Evolutionary conservation across 2,113 vertebrate genomes (phyloP).

Genomic region (Deroptyus accipitrinus): DNA sequence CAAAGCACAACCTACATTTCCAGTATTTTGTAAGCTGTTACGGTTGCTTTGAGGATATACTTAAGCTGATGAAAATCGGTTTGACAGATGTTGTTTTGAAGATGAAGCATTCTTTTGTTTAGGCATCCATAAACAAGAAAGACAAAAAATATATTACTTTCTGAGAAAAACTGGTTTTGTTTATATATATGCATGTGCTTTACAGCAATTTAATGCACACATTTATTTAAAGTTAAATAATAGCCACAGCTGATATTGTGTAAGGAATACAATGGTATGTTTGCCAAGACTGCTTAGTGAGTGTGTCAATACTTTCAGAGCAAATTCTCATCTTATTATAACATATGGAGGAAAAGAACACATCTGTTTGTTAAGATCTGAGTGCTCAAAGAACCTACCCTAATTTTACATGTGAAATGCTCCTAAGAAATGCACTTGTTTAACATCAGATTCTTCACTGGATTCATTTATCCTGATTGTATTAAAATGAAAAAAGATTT

Average conservation of each 20-base stretch:
- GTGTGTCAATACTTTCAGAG: background rate
- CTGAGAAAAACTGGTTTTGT: background rate
- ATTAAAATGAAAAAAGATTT: slow-evolving; percentile 2
- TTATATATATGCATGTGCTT: background rate
- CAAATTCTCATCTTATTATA: background rate
- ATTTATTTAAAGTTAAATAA: slow-evolving; percentile 15
- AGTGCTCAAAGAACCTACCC: background rate
- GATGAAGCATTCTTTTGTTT: slow-evolving; percentile 43
- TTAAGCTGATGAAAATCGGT: slow-evolving; percentile 66
- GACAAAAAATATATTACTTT: background rate
- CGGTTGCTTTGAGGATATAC: slow-evolving; percentile 56
- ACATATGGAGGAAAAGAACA: background rate
- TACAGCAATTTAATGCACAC: background rate
- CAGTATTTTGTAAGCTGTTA: slow-evolving; percentile 39
- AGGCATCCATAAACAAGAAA: slow-evolving; percentile 16
- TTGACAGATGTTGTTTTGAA: slow-evolving; percentile 73
- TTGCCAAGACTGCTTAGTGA: background rate
- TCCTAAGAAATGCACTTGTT: background rate
- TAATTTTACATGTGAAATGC: background rate
- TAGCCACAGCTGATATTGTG: background rate
- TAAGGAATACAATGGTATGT: background rate
- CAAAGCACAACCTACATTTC: slow-evolving; percentile 49
- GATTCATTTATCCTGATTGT: background rate
- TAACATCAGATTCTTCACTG: background rate
- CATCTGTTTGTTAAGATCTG: slow-evolving; percentile 17